Percentiles rank a stretch among this genome's conserved stretches.
Conservation (phyloP, 2,888 invertebrate species). For the Napeogenes inachia region DNA sequence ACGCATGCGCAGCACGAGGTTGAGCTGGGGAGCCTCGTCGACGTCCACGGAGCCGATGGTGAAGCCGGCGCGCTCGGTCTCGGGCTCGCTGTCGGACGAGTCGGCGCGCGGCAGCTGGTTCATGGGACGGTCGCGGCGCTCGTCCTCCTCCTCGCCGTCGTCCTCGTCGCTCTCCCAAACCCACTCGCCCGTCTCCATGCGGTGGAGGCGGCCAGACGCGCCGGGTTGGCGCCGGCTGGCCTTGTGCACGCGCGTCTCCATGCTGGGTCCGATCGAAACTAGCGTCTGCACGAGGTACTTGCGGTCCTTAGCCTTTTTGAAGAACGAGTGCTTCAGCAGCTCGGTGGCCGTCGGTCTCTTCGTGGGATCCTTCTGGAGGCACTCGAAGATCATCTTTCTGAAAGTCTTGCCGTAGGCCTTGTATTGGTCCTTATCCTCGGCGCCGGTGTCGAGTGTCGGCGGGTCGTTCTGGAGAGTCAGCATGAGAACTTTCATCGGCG, state of each 20-base stretch:
- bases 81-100: slow-evolving; percentile 79
- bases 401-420: slow-evolving; percentile 99
- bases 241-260: slow-evolving; percentile 95
- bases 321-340: slow-evolving; percentile 97
- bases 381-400: slow-evolving; percentile 98
- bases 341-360: slow-evolving; percentile 98
- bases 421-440: slow-evolving; percentile 99
- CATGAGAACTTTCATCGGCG: slow-evolving; percentile 99
- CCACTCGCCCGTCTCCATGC: slow-evolving; percentile 98
- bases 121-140: slow-evolving; percentile 78
- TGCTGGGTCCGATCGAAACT: slow-evolving; percentile 90
- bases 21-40: slow-evolving; percentile 79
- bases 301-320: slow-evolving; percentile 98
- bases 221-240: slow-evolving; percentile 90
- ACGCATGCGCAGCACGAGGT: slow-evolving; percentile 92
- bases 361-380: slow-evolving; percentile 96
- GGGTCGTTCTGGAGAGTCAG: slow-evolving; percentile 99
- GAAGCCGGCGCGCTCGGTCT: slow-evolving; percentile 50
- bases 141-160: slow-evolving; percentile 78
- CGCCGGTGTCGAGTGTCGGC: slow-evolving; percentile 95
- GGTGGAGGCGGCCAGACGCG: slow-evolving; percentile 89
- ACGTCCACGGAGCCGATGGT: slow-evolving; percentile 55
- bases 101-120: slow-evolving; percentile 79
- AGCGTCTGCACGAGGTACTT: slow-evolving; percentile 92
- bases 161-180: slow-evolving; percentile 98